Evolutionary conservation across 2,113 vertebrate genomes (phyloP), one percentile per base, ranked within the genome.

Genomic region (Lampris megalopsis): DNA sequence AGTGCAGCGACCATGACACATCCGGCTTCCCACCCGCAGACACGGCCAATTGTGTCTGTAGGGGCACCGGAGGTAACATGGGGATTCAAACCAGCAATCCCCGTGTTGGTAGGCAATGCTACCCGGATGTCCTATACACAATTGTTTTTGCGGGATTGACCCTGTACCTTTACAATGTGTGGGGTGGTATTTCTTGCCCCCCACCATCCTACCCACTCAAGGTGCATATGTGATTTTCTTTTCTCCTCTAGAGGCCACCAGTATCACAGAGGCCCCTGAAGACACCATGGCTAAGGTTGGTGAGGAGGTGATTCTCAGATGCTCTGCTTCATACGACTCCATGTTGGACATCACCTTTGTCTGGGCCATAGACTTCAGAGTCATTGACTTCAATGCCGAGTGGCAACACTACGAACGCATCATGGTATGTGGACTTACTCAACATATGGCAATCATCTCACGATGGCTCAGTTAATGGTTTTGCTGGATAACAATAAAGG

Each of bases 341-440:
- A 92, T 93, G 47, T 86, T 99, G 90, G 98, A 99, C 84, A 94
- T 99, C 83, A 94, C 96, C 0, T 99, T 99, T 81, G 94, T 99
- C 85, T 99, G 98, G 98, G 91, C 96, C 62, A 88, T 98, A 59
- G 97, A 99, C 79, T 96, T 95, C 86, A 95, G 97, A 50, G 88
- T 97, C 85, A 96, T 99, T 62, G 95, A 99, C 89, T 97, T 99
- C 85, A 92, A 95, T 83, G 84, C 93, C 38, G 96, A 98, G 49
- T 95, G 94, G 0, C 88, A 94, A 36, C 95, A 98, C 88, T 99
- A 96, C 63, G 95, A 97, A 86, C 94, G 96, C 49, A 89, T 95
- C 43, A 94, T 95, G 97, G 98, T 99, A 95, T 13, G 2, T 5
- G 41, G 42, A 8, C 37, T 76, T n/a, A 43, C 45, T 50, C 41